phyloP scores from a whole-genome alignment of 2,113 vertebrate genomes.

The Notothenia rossii region DNA sequence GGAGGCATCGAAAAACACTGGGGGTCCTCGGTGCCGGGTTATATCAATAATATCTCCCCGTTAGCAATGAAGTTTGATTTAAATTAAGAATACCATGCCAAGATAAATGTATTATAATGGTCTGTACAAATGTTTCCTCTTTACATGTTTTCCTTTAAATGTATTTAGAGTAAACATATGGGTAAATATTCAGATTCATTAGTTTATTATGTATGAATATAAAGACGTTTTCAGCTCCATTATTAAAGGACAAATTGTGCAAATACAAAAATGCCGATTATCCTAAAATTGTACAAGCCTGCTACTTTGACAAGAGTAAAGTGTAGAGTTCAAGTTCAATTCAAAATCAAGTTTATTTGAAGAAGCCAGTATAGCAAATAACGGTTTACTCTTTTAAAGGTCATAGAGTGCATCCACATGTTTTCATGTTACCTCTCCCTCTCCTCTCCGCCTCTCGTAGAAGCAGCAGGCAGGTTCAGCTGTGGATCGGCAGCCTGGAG shows the following conservation, averaged over 20 bases:
- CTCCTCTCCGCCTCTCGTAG: slow-evolving; percentile 43
- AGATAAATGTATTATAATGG: no score
- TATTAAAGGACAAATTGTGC: background rate
- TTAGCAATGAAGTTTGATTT: background rate
- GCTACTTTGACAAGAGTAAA: background rate
- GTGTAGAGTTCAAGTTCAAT: background rate
- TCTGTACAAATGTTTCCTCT: background rate
- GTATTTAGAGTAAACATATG: background rate
- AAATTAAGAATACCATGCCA: background rate
- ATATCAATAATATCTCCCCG: background rate
- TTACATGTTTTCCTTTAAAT: background rate
- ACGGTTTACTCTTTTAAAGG: background rate
- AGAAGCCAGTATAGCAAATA: background rate
- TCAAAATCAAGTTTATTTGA: background rate
- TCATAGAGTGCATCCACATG: no score
- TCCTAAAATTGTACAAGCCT: background rate
- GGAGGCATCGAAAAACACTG: background rate
- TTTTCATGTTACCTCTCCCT: background rate
- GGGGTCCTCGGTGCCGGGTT: background rate
- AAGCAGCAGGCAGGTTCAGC: slow-evolving; percentile 74
- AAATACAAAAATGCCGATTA: background rate
- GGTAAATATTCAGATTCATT: background rate
- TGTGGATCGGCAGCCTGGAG: slow-evolving; percentile 68
- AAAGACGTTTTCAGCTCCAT: background rate
- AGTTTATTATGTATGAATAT: background rate